These are phyloP conservation scores for Tiliacea citrago DNA, from an alignment of 2,888 invertebrate genomes.

Conservation along the genomic window DNA sequence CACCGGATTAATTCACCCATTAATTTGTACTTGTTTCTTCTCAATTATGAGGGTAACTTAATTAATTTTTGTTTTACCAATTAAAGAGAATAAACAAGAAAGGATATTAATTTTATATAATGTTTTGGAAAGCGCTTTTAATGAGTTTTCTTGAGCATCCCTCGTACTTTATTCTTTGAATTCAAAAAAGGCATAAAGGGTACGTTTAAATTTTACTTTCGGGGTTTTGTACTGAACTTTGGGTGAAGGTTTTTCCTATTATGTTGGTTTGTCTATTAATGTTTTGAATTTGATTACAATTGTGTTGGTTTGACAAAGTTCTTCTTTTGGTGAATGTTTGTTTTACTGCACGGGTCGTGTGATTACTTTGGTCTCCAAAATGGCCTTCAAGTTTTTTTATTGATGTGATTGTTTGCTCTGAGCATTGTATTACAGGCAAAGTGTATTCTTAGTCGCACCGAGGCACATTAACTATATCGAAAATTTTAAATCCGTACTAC, in stretches of 20 bases:
- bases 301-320: neutral
- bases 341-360: neutral
- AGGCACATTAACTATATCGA: neutral
- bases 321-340: neutral
- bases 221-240: neutral
- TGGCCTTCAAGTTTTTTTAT: neutral
- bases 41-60: slow-evolving; percentile 58
- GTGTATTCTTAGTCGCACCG: neutral
- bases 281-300: neutral
- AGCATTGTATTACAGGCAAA: neutral
- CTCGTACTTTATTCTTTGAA: slow-evolving; percentile 26
- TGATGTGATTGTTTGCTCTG: neutral
- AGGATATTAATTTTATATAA: slow-evolving; percentile 57
- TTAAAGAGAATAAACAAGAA: slow-evolving; percentile 58
- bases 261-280: neutral
- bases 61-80: slow-evolving; percentile 63
- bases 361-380: neutral
- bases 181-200: slow-evolving; percentile 29
- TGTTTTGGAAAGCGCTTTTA: slow-evolving; percentile 57
- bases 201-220: slow-evolving; percentile 33
- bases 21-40: slow-evolving; percentile 27
- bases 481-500: neutral
- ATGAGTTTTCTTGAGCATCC: slow-evolving; percentile 44
- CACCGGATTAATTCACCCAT: slow-evolving; percentile 45
- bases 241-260: neutral